Conservation (phyloP, 2,888 invertebrate genomes). For the Timema podura region DNA sequence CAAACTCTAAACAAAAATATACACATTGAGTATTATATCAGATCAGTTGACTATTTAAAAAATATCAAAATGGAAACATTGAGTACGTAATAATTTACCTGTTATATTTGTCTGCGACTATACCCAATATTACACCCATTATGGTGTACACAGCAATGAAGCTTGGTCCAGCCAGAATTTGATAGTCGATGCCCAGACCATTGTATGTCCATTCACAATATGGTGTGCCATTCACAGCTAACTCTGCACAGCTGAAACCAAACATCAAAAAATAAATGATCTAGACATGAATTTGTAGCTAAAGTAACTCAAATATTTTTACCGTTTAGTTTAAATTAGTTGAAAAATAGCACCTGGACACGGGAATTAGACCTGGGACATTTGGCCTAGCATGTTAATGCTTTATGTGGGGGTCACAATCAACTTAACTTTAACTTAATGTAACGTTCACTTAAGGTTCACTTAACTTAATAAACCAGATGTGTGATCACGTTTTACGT, state of each 20-base stretch:
- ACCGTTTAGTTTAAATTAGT: too few species aligned
- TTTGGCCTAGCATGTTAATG: too few species aligned
- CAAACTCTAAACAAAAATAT: conserved; percentile 62
- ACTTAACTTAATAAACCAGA: too few species aligned
- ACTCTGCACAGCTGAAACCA: not conserved
- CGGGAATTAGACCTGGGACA: too few species aligned
- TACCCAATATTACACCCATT: conserved; percentile 78
- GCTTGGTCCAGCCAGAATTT: conserved; percentile 86
- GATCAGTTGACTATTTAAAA: not conserved
- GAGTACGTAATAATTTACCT: conserved; percentile 39
- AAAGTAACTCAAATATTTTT: too few species aligned
- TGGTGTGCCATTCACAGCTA: conserved; percentile 61
- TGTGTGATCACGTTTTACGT: too few species aligned
- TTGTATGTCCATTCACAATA: conserved; percentile 93
- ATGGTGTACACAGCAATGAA: conserved; percentile 90
- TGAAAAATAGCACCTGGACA: too few species aligned
- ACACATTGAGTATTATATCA: conserved; percentile 34
- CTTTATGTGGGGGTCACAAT: too few species aligned
- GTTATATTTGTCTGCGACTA: conserved; percentile 68
- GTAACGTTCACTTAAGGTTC: too few species aligned
- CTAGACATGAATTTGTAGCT: too few species aligned
- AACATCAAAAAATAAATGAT: too few species aligned
- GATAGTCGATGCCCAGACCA: conserved; percentile 87
- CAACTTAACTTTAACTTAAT: too few species aligned
- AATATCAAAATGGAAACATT: not conserved